phyloP scores from a whole-genome alignment of 2,797 vertebrate genomes.

The Babyrousa celebensis region DNA sequence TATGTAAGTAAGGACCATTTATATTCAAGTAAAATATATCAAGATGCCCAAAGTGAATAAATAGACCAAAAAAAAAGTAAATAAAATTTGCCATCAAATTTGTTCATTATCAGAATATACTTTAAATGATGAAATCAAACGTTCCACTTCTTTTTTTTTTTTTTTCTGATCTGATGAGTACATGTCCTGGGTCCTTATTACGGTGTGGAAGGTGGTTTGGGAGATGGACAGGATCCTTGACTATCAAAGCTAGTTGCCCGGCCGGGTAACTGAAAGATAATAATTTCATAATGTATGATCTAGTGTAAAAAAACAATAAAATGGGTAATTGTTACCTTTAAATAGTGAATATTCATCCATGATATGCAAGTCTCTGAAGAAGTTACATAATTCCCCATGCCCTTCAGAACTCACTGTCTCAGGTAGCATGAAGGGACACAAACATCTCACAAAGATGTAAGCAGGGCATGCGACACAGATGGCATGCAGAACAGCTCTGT shows the following conservation, averaged over 20 bases:
- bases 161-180: constrained; percentile 69
- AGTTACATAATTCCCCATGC: not conserved
- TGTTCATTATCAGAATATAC: constrained; percentile 82
- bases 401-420: not conserved
- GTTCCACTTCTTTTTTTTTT: constrained; percentile 66
- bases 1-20: constrained; percentile 71
- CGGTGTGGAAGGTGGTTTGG: constrained; percentile 95
- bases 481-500: not conserved
- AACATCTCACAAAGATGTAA: not conserved
- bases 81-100: constrained; percentile 72
- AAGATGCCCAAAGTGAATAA: constrained; percentile 80
- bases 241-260: constrained; percentile 98
- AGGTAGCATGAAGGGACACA: not conserved
- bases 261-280: constrained; percentile 95
- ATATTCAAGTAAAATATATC: constrained; percentile 81
- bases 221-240: constrained; percentile 98
- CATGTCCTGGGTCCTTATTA: constrained; percentile 84
- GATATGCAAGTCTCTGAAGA: not conserved
- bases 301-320: not conserved
- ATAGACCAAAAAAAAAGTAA: constrained; percentile 76
- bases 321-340: not conserved
- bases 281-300: constrained; percentile 77
- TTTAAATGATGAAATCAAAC: constrained; percentile 83
- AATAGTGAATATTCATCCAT: not conserved
- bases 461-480: not conserved